Conservation (phyloP, 2,113 vertebrate species). For the Passer montanus region DNA sequence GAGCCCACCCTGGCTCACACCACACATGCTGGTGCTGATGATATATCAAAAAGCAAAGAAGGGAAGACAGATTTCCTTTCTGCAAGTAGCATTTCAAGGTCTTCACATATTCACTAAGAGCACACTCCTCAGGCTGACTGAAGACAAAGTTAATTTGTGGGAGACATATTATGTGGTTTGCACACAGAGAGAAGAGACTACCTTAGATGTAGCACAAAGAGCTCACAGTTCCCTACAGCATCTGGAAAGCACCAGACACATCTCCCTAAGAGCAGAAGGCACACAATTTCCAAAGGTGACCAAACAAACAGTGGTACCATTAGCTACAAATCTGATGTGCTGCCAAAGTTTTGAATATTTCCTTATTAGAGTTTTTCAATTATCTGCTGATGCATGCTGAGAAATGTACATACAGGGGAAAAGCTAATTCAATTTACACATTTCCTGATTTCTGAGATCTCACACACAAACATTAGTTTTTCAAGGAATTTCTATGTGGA, state of each 20-base stretch:
- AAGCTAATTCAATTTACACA: neutral
- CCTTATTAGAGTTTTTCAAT: neutral
- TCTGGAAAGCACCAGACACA: neutral
- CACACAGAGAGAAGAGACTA: neutral
- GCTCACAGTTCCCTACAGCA: neutral
- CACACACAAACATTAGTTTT: neutral
- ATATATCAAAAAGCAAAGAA: neutral
- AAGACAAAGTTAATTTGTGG: neutral
- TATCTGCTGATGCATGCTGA: neutral
- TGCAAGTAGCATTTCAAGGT: neutral
- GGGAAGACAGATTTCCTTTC: neutral
- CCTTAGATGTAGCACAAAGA: neutral
- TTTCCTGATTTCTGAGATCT: neutral
- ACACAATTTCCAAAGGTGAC: neutral
- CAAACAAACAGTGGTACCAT: neutral
- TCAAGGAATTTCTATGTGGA: neutral
- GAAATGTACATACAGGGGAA: neutral
- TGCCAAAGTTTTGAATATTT: neutral
- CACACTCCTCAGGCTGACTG: neutral
- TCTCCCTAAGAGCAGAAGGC: neutral
- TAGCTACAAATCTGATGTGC: neutral
- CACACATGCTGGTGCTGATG: fast-evolving
- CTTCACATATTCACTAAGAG: neutral
- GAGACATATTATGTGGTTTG: neutral
- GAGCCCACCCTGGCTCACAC: neutral